Evolutionary conservation across 2,113 vertebrate genomes (phyloP).

Genomic region (Syrmaticus mikado): DNA sequence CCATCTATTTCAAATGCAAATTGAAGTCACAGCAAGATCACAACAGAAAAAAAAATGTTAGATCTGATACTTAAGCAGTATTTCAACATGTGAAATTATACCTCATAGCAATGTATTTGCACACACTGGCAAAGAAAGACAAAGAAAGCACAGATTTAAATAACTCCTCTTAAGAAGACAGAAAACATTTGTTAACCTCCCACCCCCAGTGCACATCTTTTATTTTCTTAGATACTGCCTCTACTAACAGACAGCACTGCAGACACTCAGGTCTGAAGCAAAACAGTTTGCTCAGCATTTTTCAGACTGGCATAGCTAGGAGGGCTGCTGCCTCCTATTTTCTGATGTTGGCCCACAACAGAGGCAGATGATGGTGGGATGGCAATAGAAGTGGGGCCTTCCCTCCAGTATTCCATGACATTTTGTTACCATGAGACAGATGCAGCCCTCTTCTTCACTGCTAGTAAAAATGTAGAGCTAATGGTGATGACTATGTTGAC

Average conservation of each 20-base stretch:
- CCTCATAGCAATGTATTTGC: not conserved
- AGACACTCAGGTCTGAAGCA: not conserved
- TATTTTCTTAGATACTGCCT: not conserved
- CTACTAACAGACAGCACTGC: not conserved
- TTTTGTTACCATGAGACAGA: no score
- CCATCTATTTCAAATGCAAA: slow-evolving; percentile 82
- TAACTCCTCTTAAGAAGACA: not conserved
- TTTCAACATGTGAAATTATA: not conserved
- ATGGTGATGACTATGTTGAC: no score
- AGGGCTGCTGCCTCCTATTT: no score
- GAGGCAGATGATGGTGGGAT: no score
- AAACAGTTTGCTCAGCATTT: not conserved
- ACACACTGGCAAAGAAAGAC: not conserved
- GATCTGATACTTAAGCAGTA: not conserved
- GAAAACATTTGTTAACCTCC: not conserved
- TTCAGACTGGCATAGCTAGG: not conserved
- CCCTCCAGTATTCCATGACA: no score
- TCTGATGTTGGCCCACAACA: no score
- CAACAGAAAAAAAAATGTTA: not conserved
- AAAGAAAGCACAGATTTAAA: not conserved
- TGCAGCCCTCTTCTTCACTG: no score
- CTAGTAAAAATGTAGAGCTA: no score
- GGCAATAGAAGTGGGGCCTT: no score
- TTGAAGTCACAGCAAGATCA: slow-evolving; percentile 76
- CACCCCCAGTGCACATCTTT: not conserved